A percentile compares a stretch with the other conserved stretches of the same genome.
Evolutionary conservation across 2,797 vertebrate species (phyloP).

Genomic region (Rhynchonycteris naso): DNA sequence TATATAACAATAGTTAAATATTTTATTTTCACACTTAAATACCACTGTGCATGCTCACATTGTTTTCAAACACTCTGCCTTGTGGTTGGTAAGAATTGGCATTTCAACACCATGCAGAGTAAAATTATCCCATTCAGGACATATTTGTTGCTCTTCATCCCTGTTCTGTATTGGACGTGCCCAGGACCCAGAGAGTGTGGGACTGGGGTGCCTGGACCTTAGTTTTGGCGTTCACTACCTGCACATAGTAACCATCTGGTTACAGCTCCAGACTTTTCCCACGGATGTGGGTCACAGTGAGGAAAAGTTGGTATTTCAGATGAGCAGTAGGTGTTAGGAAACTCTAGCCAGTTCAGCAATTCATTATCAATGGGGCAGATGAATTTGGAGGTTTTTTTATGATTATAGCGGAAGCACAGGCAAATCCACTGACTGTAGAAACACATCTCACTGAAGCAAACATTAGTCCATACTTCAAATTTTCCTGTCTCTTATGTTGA

Average conservation of each 20-base stretch:
- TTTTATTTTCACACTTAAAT: not conserved
- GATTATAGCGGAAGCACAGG: not conserved
- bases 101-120: not conserved
- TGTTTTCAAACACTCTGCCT: constrained; percentile 34
- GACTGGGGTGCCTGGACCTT: too few species aligned
- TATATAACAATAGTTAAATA: not conserved
- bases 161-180: not conserved
- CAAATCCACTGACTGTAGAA: not conserved
- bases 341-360: not conserved
- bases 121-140: not conserved
- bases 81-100: not conserved
- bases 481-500: not conserved
- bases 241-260: not conserved
- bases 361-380: not conserved
- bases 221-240: not conserved
- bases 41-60: not conserved
- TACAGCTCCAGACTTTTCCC: not conserved
- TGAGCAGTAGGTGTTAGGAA: constrained; percentile 1
- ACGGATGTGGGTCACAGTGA: not conserved
- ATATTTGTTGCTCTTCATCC: not conserved
- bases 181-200: not conserved
- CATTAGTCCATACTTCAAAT: not conserved
- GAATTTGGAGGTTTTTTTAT: not conserved
- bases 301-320: constrained; percentile 28
- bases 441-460: not conserved